Percentiles rank a stretch among this genome's conserved stretches.
Evolutionary conservation across 2,888 invertebrate genomes (phyloP).

Genomic region (Drosophila pseudotalamancana): DNA sequence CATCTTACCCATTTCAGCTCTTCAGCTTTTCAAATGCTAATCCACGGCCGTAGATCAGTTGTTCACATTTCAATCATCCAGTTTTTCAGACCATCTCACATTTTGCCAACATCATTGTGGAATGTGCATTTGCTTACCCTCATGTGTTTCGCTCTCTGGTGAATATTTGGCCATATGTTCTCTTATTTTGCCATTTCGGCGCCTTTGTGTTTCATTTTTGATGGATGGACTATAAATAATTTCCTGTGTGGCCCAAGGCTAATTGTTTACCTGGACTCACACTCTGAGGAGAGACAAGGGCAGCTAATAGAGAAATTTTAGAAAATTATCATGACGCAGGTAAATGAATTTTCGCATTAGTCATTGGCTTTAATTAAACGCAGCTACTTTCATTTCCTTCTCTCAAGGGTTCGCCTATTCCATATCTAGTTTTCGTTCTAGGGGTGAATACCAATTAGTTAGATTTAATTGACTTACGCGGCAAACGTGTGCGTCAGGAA

Average conservation of each 20-base stretch:
- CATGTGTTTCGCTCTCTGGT: conserved; percentile 7
- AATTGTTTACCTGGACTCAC: conserved; percentile 36
- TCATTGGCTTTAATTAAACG: conserved; percentile 56
- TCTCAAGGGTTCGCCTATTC: conserved; percentile 13
- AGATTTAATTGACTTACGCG: conserved; percentile 46
- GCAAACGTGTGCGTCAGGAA: conserved; percentile 19
- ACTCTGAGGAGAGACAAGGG: not conserved
- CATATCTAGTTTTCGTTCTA: not conserved
- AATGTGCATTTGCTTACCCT: conserved; percentile 20
- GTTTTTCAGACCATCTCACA: conserved; percentile 2
- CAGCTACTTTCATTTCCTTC: conserved; percentile 29
- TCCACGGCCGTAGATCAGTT: not conserved
- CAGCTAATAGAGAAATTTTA: conserved; percentile 38
- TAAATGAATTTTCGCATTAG: conserved; percentile 49
- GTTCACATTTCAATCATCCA: conserved; percentile 14
- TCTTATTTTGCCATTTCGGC: conserved; percentile 54
- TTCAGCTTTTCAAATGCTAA: not conserved
- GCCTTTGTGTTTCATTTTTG: conserved; percentile 39
- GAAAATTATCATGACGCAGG: conserved; percentile 36
- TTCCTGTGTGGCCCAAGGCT: conserved; percentile 40
- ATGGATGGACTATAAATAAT: conserved; percentile 59
- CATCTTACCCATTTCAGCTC: not conserved
- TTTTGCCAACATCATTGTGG: conserved; percentile 16
- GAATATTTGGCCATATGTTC: conserved; percentile 45
- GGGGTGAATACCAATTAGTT: conserved; percentile 48